These are phyloP conservation scores for Phaethornis superciliosus DNA, from an alignment of 2,113 vertebrate species.

Conservation along the genomic window DNA sequence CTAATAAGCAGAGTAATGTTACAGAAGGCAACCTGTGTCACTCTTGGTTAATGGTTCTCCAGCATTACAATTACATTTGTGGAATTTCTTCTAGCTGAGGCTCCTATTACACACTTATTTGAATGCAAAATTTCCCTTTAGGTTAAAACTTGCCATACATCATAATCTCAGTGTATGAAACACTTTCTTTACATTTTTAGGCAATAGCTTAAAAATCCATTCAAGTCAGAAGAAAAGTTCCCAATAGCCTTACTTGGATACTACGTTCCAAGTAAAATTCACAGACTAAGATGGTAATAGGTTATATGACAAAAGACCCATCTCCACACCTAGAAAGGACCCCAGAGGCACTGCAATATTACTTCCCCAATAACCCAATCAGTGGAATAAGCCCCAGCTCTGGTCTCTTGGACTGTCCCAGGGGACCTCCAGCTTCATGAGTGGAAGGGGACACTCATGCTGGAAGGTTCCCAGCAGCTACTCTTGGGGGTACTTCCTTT, in stretches of 20 bases:
- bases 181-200: background rate
- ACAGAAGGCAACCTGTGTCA: background rate
- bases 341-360: background rate
- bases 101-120: background rate
- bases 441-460: rapidly evolving
- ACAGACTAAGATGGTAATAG: background rate
- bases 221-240: background rate
- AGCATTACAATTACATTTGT: background rate
- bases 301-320: background rate
- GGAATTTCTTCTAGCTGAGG: background rate
- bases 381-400: rapidly evolving
- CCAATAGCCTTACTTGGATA: background rate
- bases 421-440: rapidly evolving
- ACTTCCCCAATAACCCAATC: background rate
- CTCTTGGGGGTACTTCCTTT: background rate
- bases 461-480: background rate
- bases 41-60: background rate
- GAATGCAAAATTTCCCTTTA: background rate
- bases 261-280: background rate
- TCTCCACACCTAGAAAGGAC: background rate
- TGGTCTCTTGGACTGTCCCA: background rate
- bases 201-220: background rate
- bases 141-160: background rate
- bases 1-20: background rate
- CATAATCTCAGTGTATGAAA: background rate